These are phyloP conservation scores for Notiomystis cincta DNA, from an alignment of 2,113 vertebrate species.

Conservation along the genomic window DNA sequence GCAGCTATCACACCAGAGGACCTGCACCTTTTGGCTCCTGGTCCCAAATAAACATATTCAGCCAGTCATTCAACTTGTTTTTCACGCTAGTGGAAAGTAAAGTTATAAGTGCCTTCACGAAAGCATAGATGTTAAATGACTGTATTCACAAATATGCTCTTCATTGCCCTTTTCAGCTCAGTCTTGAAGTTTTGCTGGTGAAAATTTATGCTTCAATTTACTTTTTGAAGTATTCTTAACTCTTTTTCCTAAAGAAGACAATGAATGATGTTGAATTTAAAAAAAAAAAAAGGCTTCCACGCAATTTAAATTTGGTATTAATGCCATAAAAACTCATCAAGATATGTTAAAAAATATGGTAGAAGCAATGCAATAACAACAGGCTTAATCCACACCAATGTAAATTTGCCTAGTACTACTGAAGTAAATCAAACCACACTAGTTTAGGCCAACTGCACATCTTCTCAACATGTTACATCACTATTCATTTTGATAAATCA, in stretches of 20 bases:
- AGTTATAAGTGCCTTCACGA: background rate
- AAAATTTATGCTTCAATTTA: background rate
- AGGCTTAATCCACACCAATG: background rate
- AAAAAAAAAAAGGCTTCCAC: background rate
- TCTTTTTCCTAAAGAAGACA: background rate
- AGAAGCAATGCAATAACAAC: background rate
- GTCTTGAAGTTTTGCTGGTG: background rate
- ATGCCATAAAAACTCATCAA: background rate
- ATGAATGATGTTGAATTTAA: background rate
- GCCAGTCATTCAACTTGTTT: background rate
- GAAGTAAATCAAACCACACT: background rate
- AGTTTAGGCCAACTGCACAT: background rate
- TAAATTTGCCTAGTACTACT: background rate
- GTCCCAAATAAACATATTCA: background rate
- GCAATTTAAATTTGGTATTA: background rate
- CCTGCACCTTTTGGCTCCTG: background rate
- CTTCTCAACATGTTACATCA: background rate
- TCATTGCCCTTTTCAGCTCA: background rate
- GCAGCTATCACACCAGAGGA: background rate
- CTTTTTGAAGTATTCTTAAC: background rate
- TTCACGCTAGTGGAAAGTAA: background rate
- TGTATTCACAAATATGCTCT: background rate
- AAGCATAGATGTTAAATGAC: background rate
- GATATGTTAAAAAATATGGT: background rate
- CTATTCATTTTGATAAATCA: background rate